These are phyloP conservation scores for Sparus aurata DNA, from an alignment of 2,797 vertebrate species.

Conservation along the genomic window DNA sequence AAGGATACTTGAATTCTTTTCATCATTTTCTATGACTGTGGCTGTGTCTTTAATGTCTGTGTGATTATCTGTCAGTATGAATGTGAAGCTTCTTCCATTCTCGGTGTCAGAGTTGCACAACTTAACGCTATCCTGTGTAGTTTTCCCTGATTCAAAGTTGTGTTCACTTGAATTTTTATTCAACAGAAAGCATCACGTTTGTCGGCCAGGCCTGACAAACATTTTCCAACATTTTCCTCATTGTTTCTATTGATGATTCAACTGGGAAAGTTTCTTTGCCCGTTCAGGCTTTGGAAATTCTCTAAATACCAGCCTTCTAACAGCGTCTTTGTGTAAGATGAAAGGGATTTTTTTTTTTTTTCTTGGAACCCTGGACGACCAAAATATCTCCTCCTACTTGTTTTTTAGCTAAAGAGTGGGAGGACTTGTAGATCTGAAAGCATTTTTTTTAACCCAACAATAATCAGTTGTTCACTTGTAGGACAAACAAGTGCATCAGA, in stretches of 20 bases:
- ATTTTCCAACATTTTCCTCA: background rate
- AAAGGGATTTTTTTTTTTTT: slow-evolving; percentile 4
- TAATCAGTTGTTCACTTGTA: slow-evolving; percentile 22
- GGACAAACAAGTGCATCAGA: slow-evolving; percentile 6
- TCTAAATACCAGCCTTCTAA: slow-evolving; percentile 42
- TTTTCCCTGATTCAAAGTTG: too few relatives aligned
- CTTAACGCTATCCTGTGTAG: too few relatives aligned
- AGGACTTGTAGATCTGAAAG: background rate
- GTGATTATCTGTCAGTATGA: too few relatives aligned
- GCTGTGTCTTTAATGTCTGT: too few relatives aligned
- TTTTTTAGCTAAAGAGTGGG: background rate
- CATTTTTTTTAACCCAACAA: slow-evolving; percentile 9
- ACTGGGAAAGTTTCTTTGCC: background rate
- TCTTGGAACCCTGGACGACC: slow-evolving; percentile 2
- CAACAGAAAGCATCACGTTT: too few relatives aligned
- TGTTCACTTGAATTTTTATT: too few relatives aligned
- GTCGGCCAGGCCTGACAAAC: too few relatives aligned
- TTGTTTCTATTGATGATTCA: slow-evolving; percentile 29
- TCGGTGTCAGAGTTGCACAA: too few relatives aligned
- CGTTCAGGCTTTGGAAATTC: background rate
- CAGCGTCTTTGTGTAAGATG: slow-evolving; percentile 12
- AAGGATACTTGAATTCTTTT: too few relatives aligned
- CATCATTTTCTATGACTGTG: too few relatives aligned
- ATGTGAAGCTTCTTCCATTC: too few relatives aligned
- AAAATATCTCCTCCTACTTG: slow-evolving; percentile 29